phyloP scores from a whole-genome alignment of 2,888 invertebrate species.

The Harpalus rufipes region DNA sequence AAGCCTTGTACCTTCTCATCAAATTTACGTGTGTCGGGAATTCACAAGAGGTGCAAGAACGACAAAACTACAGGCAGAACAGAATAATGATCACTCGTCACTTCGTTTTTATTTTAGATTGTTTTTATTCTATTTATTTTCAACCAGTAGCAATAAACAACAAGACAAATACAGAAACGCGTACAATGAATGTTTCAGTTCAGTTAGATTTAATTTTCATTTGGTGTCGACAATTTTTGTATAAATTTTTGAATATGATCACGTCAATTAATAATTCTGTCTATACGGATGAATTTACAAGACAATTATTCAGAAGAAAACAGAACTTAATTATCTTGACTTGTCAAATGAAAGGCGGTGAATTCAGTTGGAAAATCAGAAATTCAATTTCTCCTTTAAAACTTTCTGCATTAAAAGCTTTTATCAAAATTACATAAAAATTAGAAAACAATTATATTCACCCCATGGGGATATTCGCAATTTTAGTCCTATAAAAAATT shows the following conservation, averaged over 20 bases:
- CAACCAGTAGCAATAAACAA: neutral
- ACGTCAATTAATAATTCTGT: neutral
- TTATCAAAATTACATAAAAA: constrained; percentile 45
- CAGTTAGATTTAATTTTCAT: neutral
- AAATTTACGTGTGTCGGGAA: constrained; percentile 25
- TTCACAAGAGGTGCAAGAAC: neutral
- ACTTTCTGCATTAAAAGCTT: constrained; percentile 48
- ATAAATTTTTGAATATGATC: neutral
- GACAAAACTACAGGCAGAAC: neutral
- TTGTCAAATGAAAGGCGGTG: constrained; percentile 41
- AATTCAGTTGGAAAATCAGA: constrained; percentile 37
- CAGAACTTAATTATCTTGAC: constrained; percentile 42
- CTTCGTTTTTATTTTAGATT: neutral
- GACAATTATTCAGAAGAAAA: constrained; percentile 42
- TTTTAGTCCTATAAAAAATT: too few relatives aligned
- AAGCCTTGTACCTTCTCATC: constrained; percentile 9
- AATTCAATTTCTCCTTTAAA: constrained; percentile 44
- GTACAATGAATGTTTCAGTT: too few relatives aligned
- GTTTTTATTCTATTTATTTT: neutral
- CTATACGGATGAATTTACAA: constrained; percentile 4
- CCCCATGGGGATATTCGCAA: neutral
- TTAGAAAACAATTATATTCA: neutral
- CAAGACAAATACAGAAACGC: too few relatives aligned
- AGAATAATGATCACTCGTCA: neutral
- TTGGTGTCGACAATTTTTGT: neutral